phyloP scores from a whole-genome alignment of 2,113 vertebrate species.

The Leucoraja erinaceus region DNA sequence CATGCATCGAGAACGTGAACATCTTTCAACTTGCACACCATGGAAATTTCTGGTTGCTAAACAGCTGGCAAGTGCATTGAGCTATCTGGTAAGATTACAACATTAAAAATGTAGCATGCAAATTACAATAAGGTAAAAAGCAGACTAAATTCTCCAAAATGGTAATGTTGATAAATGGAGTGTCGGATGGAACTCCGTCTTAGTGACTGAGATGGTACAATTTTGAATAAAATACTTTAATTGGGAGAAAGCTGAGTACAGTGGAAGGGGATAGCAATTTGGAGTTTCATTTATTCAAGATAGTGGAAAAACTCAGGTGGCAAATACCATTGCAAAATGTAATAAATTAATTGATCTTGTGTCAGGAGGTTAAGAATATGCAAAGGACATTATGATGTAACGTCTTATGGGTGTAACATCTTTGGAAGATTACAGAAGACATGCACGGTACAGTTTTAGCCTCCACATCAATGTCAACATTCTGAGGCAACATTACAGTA shows the following conservation, averaged over 20 bases:
- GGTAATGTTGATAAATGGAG: not conserved
- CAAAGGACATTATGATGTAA: too few species aligned
- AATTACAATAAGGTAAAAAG: not conserved
- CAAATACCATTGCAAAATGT: too few species aligned
- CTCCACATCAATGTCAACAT: not conserved
- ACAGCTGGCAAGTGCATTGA: slow-evolving; percentile 87
- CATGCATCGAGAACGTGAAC: slow-evolving; percentile 72
- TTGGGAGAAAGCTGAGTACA: not conserved
- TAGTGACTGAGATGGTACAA: not conserved
- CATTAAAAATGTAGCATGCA: not conserved
- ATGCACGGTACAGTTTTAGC: not conserved
- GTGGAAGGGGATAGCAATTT: not conserved
- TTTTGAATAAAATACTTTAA: not conserved
- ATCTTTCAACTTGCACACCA: slow-evolving; percentile 62
- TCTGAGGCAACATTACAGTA: not conserved
- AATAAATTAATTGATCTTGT: too few species aligned
- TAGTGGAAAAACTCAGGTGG: too few species aligned
- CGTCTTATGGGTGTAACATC: not conserved
- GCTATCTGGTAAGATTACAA: slow-evolving; percentile 77
- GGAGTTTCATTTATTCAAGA: too few species aligned
- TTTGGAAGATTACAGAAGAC: not conserved
- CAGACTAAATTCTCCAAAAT: not conserved
- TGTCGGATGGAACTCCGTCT: not conserved
- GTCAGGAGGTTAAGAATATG: too few species aligned
- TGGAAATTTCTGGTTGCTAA: slow-evolving; percentile 98